Conservation (phyloP, 2,888 invertebrate genomes). For the Perizoma affinitatum region DNA sequence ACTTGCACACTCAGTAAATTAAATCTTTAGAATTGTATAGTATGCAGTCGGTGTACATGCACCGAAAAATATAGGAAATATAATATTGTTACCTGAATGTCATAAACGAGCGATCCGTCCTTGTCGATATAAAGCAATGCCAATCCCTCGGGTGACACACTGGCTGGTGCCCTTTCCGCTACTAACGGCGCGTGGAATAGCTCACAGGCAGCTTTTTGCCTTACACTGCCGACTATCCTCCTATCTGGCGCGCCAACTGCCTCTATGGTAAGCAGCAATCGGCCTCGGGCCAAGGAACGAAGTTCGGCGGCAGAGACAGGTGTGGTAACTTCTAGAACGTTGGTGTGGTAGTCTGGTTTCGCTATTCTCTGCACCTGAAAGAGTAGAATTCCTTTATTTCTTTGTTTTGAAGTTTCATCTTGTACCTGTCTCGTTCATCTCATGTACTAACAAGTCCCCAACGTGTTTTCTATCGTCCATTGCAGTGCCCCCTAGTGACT, state of each 20-base stretch:
- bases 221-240: constrained; percentile 87
- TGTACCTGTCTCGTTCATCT: too few relatives aligned
- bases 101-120: constrained; percentile 91
- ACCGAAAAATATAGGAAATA: too few relatives aligned
- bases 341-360: constrained; percentile 90
- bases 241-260: constrained; percentile 87
- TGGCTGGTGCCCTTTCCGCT: constrained; percentile 75
- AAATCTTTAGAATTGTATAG: too few relatives aligned
- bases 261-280: constrained; percentile 88
- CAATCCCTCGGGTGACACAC: constrained; percentile 85
- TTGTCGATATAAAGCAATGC: constrained; percentile 92
- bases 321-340: constrained; percentile 90
- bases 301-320: constrained; percentile 91
- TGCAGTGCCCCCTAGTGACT: too few relatives aligned
- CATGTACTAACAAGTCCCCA: too few relatives aligned
- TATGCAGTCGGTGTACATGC: too few relatives aligned
- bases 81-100: constrained; percentile 81
- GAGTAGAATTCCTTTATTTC: constrained; percentile 29
- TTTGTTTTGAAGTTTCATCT: constrained; percentile 25
- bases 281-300: constrained; percentile 90
- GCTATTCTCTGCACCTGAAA: constrained; percentile 85
- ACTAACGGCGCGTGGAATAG: constrained; percentile 89
- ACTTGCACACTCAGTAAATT: too few relatives aligned
- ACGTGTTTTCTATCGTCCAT: too few relatives aligned
- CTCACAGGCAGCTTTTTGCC: constrained; percentile 91